Percentiles rank a stretch among this genome's conserved stretches.
These are phyloP conservation scores for Brachirus orientalis DNA, from an alignment of 2,113 vertebrate genomes.

Conservation along the genomic window DNA sequence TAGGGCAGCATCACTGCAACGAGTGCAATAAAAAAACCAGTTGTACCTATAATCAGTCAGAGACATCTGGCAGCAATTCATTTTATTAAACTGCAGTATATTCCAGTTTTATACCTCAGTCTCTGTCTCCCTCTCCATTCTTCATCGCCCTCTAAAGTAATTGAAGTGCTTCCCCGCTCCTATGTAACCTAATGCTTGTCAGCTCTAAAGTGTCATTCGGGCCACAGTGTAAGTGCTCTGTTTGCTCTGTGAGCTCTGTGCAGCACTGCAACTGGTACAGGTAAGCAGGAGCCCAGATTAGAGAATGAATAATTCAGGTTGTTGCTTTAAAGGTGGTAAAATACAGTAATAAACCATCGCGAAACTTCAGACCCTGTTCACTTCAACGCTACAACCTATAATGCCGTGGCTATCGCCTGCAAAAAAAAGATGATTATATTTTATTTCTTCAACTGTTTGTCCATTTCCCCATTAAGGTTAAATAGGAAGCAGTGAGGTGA, in stretches of 20 bases:
- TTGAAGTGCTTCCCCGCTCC: conserved; percentile 46
- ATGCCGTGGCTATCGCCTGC: too few relatives aligned
- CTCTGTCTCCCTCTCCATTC: conserved; percentile 23
- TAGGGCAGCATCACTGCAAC: neutral
- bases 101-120: conserved; percentile 16
- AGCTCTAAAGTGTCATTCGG: conserved; percentile 64
- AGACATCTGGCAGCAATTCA: conserved; percentile 14
- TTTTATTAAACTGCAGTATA: conserved; percentile 15
- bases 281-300: conserved; percentile 62
- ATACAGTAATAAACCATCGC: conserved; percentile 42
- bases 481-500: too few relatives aligned
- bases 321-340: conserved; percentile 60
- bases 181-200: conserved; percentile 55
- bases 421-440: too few relatives aligned
- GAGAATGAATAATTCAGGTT: conserved; percentile 69
- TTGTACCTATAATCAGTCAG: conserved; percentile 23
- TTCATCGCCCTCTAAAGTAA: conserved; percentile 38
- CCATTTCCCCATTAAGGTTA: too few relatives aligned
- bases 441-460: too few relatives aligned
- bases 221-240: conserved; percentile 52
- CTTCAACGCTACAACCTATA: too few relatives aligned
- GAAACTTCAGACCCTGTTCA: conserved; percentile 33
- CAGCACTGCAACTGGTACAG: conserved; percentile 39
- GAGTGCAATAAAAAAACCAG: conserved; percentile 3
- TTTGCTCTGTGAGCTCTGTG: conserved; percentile 11